These are phyloP conservation scores for Agonum fuliginosum DNA, from an alignment of 2,888 invertebrate species.

Conservation along the genomic window DNA sequence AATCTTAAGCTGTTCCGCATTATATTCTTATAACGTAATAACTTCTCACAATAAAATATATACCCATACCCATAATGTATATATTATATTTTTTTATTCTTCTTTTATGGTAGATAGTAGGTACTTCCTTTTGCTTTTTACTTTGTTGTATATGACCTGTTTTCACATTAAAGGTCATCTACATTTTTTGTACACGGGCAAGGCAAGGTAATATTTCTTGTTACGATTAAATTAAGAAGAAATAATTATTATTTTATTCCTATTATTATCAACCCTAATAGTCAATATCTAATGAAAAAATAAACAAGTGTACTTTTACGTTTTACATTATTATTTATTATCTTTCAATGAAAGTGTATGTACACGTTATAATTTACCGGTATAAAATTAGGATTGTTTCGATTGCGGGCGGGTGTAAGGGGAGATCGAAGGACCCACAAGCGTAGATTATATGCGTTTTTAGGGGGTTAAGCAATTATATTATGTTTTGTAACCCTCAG, in stretches of 20 bases:
- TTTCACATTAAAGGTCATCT: conserved; percentile 56
- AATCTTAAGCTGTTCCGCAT: conserved; percentile 49
- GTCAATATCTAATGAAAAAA: background rate
- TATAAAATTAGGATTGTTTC: conserved; percentile 54
- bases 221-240: background rate
- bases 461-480: conserved; percentile 7
- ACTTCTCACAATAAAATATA: too few relatives aligned
- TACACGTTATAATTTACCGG: conserved; percentile 56
- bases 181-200: conserved; percentile 41
- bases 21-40: conserved; percentile 3
- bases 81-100: too few relatives aligned
- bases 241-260: background rate
- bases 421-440: conserved; percentile 36
- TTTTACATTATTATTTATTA: conserved; percentile 15
- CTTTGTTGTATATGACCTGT: conserved; percentile 58
- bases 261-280: too few relatives aligned
- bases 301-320: background rate
- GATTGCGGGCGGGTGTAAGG: conserved; percentile 38
- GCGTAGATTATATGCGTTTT: conserved; percentile 13
- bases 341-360: conserved; percentile 18
- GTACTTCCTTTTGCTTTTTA: conserved; percentile 46
- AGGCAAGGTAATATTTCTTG: background rate
- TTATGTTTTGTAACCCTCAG: background rate
- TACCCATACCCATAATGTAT: too few relatives aligned
- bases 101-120: background rate